These are phyloP conservation scores for Falco berigora DNA, from an alignment of 2,797 vertebrate species.

Conservation along the genomic window DNA sequence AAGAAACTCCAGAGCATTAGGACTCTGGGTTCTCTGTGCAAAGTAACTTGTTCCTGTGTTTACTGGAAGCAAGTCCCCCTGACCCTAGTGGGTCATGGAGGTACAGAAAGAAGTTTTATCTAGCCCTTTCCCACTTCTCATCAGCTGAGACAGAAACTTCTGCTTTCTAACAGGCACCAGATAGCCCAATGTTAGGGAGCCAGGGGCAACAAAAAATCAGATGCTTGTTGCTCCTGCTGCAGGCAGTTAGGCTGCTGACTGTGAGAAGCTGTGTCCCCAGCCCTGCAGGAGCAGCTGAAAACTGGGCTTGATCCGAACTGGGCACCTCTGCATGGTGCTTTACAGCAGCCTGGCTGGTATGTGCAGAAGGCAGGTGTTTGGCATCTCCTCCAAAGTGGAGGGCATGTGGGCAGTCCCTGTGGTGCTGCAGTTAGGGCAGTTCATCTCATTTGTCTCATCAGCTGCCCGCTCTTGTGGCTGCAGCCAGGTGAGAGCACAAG, in stretches of 20 bases:
- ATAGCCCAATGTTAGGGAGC: background rate
- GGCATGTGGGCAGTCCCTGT: rapidly evolving
- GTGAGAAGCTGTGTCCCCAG: background rate
- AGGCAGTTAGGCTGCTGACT: background rate
- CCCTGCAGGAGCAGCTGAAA: background rate
- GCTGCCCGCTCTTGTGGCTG: rapidly evolving
- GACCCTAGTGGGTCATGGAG: background rate
- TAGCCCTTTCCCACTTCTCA: background rate
- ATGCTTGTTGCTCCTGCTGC: background rate
- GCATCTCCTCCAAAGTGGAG: background rate
- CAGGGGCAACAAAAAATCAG: background rate
- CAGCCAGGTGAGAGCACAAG: background rate
- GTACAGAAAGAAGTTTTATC: background rate
- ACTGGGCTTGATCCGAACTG: background rate
- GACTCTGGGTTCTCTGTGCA: background rate
- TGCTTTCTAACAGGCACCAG: background rate
- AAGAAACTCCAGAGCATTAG: background rate
- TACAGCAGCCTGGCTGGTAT: background rate
- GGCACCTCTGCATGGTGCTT: background rate
- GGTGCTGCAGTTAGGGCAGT: background rate
- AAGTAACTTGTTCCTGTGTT: background rate
- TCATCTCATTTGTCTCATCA: rapidly evolving
- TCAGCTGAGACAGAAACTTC: background rate
- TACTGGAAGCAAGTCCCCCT: background rate
- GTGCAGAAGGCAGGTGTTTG: too few relatives aligned